Conservation (phyloP, 1,140 invertebrate species). For the Drosophila mayri region DNA sequence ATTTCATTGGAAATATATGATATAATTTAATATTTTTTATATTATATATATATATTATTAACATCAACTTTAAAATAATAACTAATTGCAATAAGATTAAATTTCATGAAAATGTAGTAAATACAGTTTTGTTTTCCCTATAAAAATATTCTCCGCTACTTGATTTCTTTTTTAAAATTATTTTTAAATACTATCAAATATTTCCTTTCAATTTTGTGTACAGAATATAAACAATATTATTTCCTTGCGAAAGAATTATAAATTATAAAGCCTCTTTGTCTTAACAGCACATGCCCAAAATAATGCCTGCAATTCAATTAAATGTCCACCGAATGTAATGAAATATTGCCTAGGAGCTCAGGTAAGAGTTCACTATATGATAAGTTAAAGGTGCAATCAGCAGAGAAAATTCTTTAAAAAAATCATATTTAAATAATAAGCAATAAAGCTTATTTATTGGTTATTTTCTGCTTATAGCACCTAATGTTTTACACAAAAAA, state of each 20-base stretch:
- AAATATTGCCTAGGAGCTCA: constrained; percentile 86
- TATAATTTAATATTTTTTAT: no score
- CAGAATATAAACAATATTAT: background rate
- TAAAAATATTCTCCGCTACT: no score
- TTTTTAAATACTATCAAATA: no score
- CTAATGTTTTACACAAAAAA: background rate
- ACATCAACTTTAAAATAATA: no score
- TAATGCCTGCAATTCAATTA: constrained; percentile 62
- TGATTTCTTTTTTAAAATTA: no score
- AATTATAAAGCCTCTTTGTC: background rate
- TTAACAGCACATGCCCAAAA: constrained; percentile 35
- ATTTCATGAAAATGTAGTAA: no score
- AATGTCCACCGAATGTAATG: constrained; percentile 86
- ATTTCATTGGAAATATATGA: no score
- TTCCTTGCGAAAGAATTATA: background rate
- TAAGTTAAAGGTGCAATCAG: background rate
- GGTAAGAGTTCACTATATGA: constrained; percentile 14
- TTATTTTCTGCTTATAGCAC: background rate
- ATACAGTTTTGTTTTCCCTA: no score
- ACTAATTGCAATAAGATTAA: no score
- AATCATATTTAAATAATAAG: background rate
- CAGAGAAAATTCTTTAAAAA: background rate
- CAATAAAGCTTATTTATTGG: background rate
- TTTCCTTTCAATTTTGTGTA: background rate
- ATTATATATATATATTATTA: no score